Conservation (phyloP, 2,113 vertebrate species). For the Perognathus longimembris region DNA sequence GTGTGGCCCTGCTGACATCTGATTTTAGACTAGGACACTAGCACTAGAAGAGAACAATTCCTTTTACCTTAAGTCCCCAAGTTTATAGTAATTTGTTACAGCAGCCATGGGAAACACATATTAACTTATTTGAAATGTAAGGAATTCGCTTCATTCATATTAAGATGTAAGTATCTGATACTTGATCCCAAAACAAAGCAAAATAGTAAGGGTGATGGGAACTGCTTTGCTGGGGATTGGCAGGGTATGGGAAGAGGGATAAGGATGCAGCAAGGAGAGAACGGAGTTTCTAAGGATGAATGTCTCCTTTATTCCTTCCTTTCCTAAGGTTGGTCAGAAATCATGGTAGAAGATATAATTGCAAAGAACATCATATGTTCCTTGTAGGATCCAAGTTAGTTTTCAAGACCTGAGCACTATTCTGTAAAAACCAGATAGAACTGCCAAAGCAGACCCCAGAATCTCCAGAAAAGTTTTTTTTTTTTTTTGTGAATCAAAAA, state of each 20-base stretch:
- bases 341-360: background rate
- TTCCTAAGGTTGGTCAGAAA: constrained; percentile 21
- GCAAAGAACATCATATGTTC: constrained; percentile 32
- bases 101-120: background rate
- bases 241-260: background rate
- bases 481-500: constrained; percentile 38
- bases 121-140: background rate
- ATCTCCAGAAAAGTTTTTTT: constrained; percentile 36
- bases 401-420: constrained; percentile 49
- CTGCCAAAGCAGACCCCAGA: constrained; percentile 14
- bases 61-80: background rate
- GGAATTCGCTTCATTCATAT: background rate
- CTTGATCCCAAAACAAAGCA: background rate
- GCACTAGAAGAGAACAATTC: background rate
- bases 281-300: background rate
- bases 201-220: background rate
- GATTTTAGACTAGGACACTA: background rate
- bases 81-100: background rate
- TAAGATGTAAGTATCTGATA: background rate
- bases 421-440: constrained; percentile 34
- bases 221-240: no score
- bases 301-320: background rate
- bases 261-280: background rate
- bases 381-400: constrained; percentile 38
- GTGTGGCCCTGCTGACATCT: fast-evolving